Conservation (phyloP, 2,797 vertebrate genomes). For the Parambassis ranga region DNA sequence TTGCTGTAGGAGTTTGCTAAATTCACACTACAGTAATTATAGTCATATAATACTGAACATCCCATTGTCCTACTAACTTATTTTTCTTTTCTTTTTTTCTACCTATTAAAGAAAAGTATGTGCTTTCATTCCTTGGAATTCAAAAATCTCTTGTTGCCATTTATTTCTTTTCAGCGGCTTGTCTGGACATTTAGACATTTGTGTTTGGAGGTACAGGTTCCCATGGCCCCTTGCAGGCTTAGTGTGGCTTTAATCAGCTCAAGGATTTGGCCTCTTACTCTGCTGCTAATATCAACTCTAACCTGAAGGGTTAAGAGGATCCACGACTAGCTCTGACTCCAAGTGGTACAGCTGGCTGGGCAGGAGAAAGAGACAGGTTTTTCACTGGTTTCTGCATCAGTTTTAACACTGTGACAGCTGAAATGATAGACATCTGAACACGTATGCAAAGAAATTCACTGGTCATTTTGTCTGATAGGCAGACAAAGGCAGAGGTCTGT, state of each 20-base stretch:
- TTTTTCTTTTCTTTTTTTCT: too few relatives aligned
- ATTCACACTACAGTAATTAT: too few relatives aligned
- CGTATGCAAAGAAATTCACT: too few relatives aligned
- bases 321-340: conserved; percentile 35
- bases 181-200: conserved; percentile 1
- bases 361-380: background rate
- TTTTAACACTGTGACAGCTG: too few relatives aligned
- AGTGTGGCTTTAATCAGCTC: conserved; percentile 70
- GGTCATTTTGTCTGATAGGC: too few relatives aligned
- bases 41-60: too few relatives aligned
- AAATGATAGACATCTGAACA: too few relatives aligned
- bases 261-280: conserved; percentile 38
- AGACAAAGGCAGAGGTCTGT: too few relatives aligned
- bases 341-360: background rate
- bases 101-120: too few relatives aligned
- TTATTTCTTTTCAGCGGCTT: conserved; percentile 9
- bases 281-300: conserved; percentile 39
- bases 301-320: conserved; percentile 55
- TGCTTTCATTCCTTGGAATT: too few relatives aligned
- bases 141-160: background rate
- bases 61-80: too few relatives aligned
- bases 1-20: background rate
- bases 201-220: conserved; percentile 35
- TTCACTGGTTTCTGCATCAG: background rate
- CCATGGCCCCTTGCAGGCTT: conserved; percentile 48